Evolutionary conservation across 2,888 invertebrate genomes (phyloP), one percentile per base, ranked within the genome.

Genomic region (Hymenopus coronatus): DNA sequence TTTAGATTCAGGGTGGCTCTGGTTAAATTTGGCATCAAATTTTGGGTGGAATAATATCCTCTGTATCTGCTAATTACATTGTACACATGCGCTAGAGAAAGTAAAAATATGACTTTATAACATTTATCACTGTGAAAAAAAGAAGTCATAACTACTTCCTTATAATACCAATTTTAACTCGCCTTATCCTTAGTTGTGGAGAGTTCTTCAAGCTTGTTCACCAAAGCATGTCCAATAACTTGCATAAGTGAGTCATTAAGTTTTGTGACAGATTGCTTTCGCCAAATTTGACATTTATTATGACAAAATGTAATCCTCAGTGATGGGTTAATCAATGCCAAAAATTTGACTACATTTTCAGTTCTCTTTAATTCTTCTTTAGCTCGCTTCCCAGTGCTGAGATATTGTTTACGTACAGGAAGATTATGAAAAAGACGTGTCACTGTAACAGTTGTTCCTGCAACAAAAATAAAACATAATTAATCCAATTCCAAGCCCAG

Each of bases 381-480:
- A 54, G 93, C 92, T 90, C 93, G 93, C 89, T 93, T 94, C 1
- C 92, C 91, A 33, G 93, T 93, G 88, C 92, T 93, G 88, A 94
- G 93, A 89, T 93, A 93, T 91, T 95, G 94, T 90, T 94, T 93
- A 27, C 96, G 92, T 0, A 96, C 95, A 27, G 95, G 95, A 28
- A 95, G 91, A 89, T 94, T 94, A 91, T 93, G 93, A 91, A 96
- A 96, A 84, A 96, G 91, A 89, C 94, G 92, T 54, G 91, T 92
- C 2, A 94, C 94, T 89, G 92, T 92, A 1, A 96, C 92, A 8
- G 94, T 94, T 15, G 95, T 95, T 54, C 95, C 95, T 95, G 91
- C 6, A 83, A 84, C 12, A 20, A 4, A 70, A 70, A 15, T 54
- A 70, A 70, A 20, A 20, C 20, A 70, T 8, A 20, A 20, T 70